Evolutionary conservation across 2,797 vertebrate genomes (phyloP), one percentile per base, ranked within the genome.

Genomic region (Onychomys torridus): DNA sequence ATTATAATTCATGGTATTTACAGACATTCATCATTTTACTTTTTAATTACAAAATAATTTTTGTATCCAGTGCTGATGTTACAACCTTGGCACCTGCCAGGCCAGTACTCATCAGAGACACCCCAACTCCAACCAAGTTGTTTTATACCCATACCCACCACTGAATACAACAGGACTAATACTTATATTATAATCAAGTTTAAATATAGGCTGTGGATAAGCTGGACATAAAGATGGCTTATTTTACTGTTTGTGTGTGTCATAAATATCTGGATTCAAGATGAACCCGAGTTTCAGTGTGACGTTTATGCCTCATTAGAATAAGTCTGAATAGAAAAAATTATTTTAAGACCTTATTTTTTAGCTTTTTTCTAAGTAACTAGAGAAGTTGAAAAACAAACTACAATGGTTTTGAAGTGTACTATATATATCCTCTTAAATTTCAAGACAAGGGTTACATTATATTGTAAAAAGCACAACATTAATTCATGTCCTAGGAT

Each of bases 401-500:
- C 25, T 61, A 82, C n/a, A 59, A 27, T 82, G 55, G 49, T 37
- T 65, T 73, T 49, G 25, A 43, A 4, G 25, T 65, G 1, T 83
- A 29, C 12, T 27, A 55, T 57, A 67, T n/a, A 57, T 6, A 79
- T 88, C 59, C 96, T 96, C 82, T 93, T 86, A 96, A 92, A 90
- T 94, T 96, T 63, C 34, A 75, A 97, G 71, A 87, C 86, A 75
- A 71, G 25, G 92, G 91, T 97, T 93, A 97, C 90, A 97, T 63
- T 95, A 76, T 52, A 91, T 55, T 97, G 37, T 97, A 96, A 97
- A 97, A 97, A 98, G 89, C 91, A 97, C 67, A 49, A 79, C 4
- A 88, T 87, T 98, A 96, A 93, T 75, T 89, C 97, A 94, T 86
- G 95, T 81, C 97, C 97, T 37, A 73, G 75, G 89, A 98, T 96